phyloP scores from a whole-genome alignment of 2,888 invertebrate genomes.

The Drosophila austrosaltans region DNA sequence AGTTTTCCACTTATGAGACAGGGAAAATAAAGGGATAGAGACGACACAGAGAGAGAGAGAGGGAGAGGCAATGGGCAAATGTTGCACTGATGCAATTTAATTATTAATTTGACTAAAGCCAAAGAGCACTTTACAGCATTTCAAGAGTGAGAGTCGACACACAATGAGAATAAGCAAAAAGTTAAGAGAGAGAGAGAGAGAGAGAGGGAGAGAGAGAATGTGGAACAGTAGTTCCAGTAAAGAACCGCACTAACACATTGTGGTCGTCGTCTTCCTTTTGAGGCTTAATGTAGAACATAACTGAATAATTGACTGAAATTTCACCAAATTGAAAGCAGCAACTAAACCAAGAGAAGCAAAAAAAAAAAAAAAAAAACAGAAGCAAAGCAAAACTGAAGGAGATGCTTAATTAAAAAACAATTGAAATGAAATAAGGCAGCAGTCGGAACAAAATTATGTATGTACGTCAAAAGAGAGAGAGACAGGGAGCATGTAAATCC shows the following conservation, averaged over 20 bases:
- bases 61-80: neutral
- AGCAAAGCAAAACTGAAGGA: neutral
- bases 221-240: conserved; percentile 38
- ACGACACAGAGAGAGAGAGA: neutral
- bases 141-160: conserved; percentile 19
- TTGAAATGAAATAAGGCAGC: too few species aligned
- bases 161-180: conserved; percentile 60
- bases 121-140: conserved; percentile 8
- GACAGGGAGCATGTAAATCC: too few species aligned
- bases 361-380: neutral
- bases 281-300: conserved; percentile 63
- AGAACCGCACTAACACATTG: conserved; percentile 17
- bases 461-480: too few species aligned
- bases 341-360: conserved; percentile 15
- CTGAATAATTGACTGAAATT: conserved; percentile 40
- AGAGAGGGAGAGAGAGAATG: conserved; percentile 36
- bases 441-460: too few species aligned
- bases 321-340: conserved; percentile 17
- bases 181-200: conserved; percentile 42
- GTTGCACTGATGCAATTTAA: conserved; percentile 4
- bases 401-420: neutral
- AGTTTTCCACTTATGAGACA: conserved; percentile 9
- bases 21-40: neutral
- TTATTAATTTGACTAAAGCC: conserved; percentile 12
- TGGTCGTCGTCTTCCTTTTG: conserved; percentile 49